phyloP scores from a whole-genome alignment of 2,888 invertebrate genomes.

The Morinoia aosen region DNA sequence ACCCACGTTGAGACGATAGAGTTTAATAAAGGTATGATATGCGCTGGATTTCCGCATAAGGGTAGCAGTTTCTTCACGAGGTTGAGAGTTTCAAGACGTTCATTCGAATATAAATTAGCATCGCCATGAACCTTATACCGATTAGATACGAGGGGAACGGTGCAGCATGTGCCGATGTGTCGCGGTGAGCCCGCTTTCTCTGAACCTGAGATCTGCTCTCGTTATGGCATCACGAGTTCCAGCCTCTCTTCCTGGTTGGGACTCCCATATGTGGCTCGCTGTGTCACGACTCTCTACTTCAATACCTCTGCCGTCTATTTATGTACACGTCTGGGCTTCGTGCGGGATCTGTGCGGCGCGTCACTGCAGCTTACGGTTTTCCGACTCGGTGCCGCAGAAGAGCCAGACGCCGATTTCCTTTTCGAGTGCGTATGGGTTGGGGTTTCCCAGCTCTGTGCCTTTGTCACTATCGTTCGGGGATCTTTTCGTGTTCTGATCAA shows the following conservation, averaged over 20 bases:
- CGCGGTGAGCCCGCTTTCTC: neutral
- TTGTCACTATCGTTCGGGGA: neutral
- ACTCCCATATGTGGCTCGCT: neutral
- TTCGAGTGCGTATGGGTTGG: neutral
- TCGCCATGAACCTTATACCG: neutral
- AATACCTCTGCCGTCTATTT: conserved; percentile 16
- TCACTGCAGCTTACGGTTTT: neutral
- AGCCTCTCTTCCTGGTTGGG: neutral
- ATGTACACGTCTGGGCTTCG: neutral
- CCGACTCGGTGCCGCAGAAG: neutral
- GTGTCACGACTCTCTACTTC: conserved; percentile 11
- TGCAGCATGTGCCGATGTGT: neutral
- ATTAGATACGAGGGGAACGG: neutral
- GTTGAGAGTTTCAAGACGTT: neutral
- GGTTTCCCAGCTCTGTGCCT: neutral
- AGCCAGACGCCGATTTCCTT: neutral
- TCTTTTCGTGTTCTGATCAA: neutral
- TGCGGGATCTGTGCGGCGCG: neutral
- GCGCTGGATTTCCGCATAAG: neutral
- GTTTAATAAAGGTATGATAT: neutral
- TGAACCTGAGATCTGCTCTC: neutral
- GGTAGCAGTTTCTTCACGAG: neutral
- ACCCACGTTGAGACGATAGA: neutral
- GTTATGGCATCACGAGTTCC: conserved; percentile 2
- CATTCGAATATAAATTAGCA: neutral